Evolutionary conservation across 2,113 vertebrate genomes (phyloP).

Genomic region (Rhynchopsitta pachyrhyncha): DNA sequence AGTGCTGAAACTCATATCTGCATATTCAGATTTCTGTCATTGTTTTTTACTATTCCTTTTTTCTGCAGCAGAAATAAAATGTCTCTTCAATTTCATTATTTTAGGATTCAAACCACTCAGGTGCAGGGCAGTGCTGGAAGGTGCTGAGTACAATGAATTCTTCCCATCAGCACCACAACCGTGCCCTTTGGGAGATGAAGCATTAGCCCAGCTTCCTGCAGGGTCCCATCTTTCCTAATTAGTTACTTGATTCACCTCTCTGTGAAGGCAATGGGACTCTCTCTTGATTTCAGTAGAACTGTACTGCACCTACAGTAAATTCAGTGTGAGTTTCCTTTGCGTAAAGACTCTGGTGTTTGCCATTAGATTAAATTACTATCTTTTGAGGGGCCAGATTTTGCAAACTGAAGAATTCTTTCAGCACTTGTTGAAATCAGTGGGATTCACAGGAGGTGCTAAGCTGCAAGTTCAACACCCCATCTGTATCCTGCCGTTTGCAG

Average conservation of each 20-base stretch:
- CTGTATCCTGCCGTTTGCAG: constrained; percentile 25
- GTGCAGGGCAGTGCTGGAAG: background rate
- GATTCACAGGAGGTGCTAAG: constrained; percentile 20
- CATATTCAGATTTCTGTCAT: background rate
- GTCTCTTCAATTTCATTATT: background rate
- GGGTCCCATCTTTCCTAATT: background rate
- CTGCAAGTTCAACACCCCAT: constrained; percentile 3
- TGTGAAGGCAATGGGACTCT: background rate
- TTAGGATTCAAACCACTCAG: background rate
- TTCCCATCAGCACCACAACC: background rate
- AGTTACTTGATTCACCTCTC: background rate
- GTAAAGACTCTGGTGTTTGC: background rate
- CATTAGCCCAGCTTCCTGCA: background rate
- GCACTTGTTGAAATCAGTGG: background rate
- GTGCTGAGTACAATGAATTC: background rate
- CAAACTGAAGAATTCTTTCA: background rate
- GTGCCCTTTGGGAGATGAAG: background rate
- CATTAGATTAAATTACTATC: background rate
- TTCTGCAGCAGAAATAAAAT: background rate
- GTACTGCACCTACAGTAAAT: background rate
- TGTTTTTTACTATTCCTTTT: background rate
- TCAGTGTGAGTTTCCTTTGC: background rate
- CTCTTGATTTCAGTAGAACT: background rate
- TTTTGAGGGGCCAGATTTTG: background rate
- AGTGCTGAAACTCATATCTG: background rate